A percentile compares a stretch with the other conserved stretches of the same genome.
Evolutionary conservation across 92 coral and sea anemone genomes (phyloP).

Genomic region (Phenganax subtilis): DNA sequence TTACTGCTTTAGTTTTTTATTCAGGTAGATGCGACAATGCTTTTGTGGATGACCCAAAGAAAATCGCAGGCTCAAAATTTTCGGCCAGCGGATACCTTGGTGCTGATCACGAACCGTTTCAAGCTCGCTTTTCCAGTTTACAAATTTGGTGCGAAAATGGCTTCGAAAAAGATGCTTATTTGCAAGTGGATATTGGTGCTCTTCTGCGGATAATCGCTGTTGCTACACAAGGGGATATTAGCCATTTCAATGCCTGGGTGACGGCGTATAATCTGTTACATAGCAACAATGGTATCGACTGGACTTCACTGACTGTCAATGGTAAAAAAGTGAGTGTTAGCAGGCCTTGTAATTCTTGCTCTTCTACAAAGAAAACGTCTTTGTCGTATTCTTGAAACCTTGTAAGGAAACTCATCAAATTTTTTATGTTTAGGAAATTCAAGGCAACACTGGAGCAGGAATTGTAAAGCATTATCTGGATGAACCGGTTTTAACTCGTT

Average conservation of each 20-base stretch:
- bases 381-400: not conserved
- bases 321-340: conserved; percentile 11
- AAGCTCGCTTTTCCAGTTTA: not conserved
- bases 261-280: not conserved
- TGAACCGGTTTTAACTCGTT: conserved; percentile 28
- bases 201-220: conserved; percentile 18
- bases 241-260: conserved; percentile 24
- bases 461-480: conserved; percentile 32
- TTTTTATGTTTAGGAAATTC: conserved; percentile 1
- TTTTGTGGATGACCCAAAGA: conserved; percentile 6
- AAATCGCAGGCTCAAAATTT: conserved; percentile 9
- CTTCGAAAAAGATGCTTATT: not conserved
- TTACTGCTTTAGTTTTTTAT: not conserved
- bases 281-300: conserved; percentile 12
- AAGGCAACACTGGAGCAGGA: conserved; percentile 2
- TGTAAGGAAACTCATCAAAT: too few relatives aligned
- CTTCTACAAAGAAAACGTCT: not conserved
- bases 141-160: conserved; percentile 34
- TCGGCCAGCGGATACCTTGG: conserved; percentile 15
- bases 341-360: not conserved
- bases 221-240: conserved; percentile 27
- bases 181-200: conserved; percentile 20
- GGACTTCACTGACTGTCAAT: conserved; percentile 25
- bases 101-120: conserved; percentile 25
- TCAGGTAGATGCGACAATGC: conserved; percentile 30